Conservation (phyloP, 2,888 invertebrate genomes). For the Leucophora obtusa region DNA sequence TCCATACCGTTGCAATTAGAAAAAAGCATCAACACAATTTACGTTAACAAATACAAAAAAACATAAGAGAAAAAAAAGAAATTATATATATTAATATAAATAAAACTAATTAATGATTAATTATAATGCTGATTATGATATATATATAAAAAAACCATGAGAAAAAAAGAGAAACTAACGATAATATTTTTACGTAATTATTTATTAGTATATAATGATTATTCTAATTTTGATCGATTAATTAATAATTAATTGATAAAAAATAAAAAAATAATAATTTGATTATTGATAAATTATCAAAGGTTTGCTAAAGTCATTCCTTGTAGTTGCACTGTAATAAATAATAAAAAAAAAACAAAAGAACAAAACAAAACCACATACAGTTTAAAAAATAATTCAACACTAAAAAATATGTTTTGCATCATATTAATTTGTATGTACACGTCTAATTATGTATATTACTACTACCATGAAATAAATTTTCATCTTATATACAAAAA, state of each 20-base stretch:
- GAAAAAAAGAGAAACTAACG: conserved; percentile 57
- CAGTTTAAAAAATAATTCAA: conserved; percentile 60
- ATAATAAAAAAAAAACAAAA: conserved; percentile 52
- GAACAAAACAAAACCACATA: conserved; percentile 38
- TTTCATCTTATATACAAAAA: conserved; percentile 70
- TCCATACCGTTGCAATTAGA: conserved; percentile 55
- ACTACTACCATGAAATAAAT: conserved; percentile 73
- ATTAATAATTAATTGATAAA: conserved; percentile 66
- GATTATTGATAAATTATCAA: conserved; percentile 70
- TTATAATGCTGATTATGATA: conserved; percentile 65
- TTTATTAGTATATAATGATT: conserved; percentile 73
- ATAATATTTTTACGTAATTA: conserved; percentile 75
- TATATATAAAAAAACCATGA: conserved; percentile 49
- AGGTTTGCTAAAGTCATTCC: conserved; percentile 75
- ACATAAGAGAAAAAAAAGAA: conserved; percentile 22
- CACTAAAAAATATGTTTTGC: conserved; percentile 69
- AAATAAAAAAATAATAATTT: conserved; percentile 49
- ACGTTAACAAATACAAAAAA: conserved; percentile 37
- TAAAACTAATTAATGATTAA: conserved; percentile 65
- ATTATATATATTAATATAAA: conserved; percentile 46
- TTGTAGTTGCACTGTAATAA: conserved; percentile 75
- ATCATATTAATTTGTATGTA: conserved; percentile 70
- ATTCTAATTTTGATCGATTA: conserved; percentile 64
- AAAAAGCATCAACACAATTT: conserved; percentile 53
- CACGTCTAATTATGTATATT: conserved; percentile 71